Evolutionary conservation across 92 coral and sea anemone species (phyloP), one percentile per base, ranked within the genome.

Genomic region (Meandrina meandrites): DNA sequence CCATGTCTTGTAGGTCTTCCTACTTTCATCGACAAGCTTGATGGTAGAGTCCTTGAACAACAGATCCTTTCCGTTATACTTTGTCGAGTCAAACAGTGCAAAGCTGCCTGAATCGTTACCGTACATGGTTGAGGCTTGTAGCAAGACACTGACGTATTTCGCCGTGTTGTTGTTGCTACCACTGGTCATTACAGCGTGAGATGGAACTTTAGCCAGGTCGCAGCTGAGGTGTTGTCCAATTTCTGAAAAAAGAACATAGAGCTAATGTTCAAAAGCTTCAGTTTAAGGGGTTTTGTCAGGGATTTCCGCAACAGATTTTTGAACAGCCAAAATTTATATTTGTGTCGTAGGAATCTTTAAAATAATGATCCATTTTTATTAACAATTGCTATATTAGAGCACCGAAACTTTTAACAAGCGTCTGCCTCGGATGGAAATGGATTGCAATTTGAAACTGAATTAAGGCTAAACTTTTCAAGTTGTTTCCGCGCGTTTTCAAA

Each of bases 1-100:
- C 76, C 67, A 88, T 22, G 19, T 54, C 16, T 35, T 0, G 58
- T 66, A 84, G 35, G 91, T 66, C 53, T 91, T 22, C 1, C 0
- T 0, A 31, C 78, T 82, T 58, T 88, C 89, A 64, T 37, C 72
- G 14, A 67, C 47, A 34, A 91, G 86, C 18, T 32, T 17, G 47
- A 84, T 64, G n/a, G 93, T 88, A 8, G 93, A 91, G 34, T 91
- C 93, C 32, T 88, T 84, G 80, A 91, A 91, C 53, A 91, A 13
- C 34, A 91, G 93, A n/a, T 91, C 64, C 27, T 51, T 79, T 22
- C 77, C 47, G 4, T 18, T 35, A 12, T 64, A 88, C 30, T 19
- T 30, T 17, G 57, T 0, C 15, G 93, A 91, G 57, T 67, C 22
- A 73, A 91, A 91, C 73, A 91, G 62, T 40, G 22, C 32, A 75